phyloP scores from a whole-genome alignment of 2,113 vertebrate genomes.

The Actenoides hombroni region DNA sequence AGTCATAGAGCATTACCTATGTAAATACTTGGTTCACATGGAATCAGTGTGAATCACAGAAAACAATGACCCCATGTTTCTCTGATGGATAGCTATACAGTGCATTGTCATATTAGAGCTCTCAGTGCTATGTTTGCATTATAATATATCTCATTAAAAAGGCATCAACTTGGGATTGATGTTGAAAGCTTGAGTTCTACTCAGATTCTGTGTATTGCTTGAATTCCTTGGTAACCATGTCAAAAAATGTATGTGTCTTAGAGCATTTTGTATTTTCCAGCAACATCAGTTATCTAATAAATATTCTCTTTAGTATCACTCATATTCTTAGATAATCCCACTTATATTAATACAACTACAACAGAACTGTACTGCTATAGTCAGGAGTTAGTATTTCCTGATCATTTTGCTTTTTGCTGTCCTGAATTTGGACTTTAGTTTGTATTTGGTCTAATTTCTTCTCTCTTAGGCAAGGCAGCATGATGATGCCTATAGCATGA shows the following conservation, averaged over 20 bases:
- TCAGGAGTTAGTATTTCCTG: neutral
- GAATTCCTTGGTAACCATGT: neutral
- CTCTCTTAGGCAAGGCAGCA: neutral
- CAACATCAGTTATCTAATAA: neutral
- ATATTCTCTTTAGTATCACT: neutral
- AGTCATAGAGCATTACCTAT: neutral
- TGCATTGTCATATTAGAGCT: neutral
- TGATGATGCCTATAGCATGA: neutral
- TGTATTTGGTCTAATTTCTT: neutral
- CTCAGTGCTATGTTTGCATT: neutral
- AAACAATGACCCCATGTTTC: neutral
- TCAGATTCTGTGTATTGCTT: neutral
- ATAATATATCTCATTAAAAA: neutral
- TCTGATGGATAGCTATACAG: neutral
- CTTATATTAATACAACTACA: neutral
- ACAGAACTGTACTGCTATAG: neutral
- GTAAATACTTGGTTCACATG: neutral
- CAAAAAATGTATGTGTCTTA: neutral
- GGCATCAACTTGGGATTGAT: neutral
- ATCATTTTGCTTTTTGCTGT: neutral
- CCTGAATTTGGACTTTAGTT: neutral
- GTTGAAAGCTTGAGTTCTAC: neutral
- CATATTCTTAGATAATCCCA: neutral
- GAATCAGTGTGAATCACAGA: neutral
- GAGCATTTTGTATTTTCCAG: neutral